phyloP scores from a whole-genome alignment of 2,113 vertebrate genomes.

The Asarcornis scutulata region DNA sequence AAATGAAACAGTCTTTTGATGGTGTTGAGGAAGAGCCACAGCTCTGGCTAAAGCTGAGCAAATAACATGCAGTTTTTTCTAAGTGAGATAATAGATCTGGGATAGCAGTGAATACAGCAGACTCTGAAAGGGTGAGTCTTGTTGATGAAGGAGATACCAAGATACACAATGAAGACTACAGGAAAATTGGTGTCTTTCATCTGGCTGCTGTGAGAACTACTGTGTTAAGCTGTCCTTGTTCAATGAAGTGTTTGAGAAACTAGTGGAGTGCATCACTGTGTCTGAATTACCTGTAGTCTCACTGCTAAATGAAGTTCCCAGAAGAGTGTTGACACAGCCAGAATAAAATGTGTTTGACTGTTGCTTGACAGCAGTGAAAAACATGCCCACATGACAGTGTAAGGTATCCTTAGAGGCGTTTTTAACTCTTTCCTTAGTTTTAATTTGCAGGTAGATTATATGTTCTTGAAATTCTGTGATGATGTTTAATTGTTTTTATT shows the following conservation, averaged over 20 bases:
- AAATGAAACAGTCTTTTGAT: not conserved
- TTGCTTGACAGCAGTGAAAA: not conserved
- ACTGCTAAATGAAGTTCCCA: not conserved
- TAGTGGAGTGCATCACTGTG: fast-evolving
- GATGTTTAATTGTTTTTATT: not conserved
- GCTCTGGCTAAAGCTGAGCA: not conserved
- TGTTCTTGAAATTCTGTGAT: not conserved
- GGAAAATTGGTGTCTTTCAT: not conserved
- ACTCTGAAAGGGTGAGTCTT: not conserved
- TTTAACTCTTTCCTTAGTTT: not conserved
- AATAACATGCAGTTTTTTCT: not conserved
- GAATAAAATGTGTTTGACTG: not conserved
- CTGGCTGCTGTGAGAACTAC: not conserved
- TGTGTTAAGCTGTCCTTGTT: not conserved
- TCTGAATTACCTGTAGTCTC: fast-evolving
- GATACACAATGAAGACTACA: not conserved
- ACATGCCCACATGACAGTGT: not conserved
- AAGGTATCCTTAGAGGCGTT: not conserved
- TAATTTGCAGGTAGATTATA: not conserved
- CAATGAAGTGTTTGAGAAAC: not conserved
- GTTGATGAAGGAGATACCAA: not conserved
- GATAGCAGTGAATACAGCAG: not conserved
- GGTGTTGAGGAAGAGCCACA: not conserved
- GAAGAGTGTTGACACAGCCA: not conserved
- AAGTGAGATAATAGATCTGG: not conserved